A percentile compares a stretch with the other conserved stretches of the same genome.
phyloP scores from a whole-genome alignment of 2,797 vertebrate genomes.

The Clarias pachynema region DNA sequence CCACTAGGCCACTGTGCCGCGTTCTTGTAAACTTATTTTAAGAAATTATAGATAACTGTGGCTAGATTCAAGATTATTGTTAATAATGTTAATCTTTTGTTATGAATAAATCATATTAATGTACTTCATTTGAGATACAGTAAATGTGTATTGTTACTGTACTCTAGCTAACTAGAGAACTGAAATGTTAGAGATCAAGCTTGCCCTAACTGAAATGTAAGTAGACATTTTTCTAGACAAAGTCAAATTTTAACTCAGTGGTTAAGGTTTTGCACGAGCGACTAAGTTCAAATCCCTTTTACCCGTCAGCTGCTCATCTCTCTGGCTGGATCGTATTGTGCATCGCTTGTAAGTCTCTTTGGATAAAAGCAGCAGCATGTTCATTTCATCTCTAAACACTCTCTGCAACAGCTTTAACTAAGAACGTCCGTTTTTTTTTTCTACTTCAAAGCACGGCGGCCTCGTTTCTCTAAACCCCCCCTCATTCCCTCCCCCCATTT shows the following conservation, averaged over 20 bases:
- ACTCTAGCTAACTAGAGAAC: not conserved
- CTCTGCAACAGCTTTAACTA: slow-evolving; percentile 21
- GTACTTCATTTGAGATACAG: not conserved
- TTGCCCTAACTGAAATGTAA: not conserved
- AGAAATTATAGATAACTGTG: too few relatives aligned
- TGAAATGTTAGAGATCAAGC: not conserved
- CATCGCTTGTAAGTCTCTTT: not conserved
- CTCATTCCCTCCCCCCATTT: too few relatives aligned
- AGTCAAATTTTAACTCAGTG: not conserved
- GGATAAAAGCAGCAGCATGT: slow-evolving; percentile 13
- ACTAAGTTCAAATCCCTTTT: not conserved
- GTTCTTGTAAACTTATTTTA: too few relatives aligned
- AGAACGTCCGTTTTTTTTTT: slow-evolving; percentile 15
- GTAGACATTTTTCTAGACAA: not conserved
- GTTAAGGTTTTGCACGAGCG: not conserved
- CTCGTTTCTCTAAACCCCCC: too few relatives aligned
- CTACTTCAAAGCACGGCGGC: slow-evolving; percentile 8
- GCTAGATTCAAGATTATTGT: too few relatives aligned
- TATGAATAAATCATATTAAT: not conserved
- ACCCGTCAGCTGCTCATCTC: not conserved
- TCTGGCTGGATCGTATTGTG: not conserved
- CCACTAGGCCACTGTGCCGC: too few relatives aligned
- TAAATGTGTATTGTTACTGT: not conserved
- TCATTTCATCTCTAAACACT: slow-evolving; percentile 11
- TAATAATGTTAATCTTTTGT: not conserved